Evolutionary conservation across 2,888 invertebrate species (phyloP).

Genomic region (Spisula solida): DNA sequence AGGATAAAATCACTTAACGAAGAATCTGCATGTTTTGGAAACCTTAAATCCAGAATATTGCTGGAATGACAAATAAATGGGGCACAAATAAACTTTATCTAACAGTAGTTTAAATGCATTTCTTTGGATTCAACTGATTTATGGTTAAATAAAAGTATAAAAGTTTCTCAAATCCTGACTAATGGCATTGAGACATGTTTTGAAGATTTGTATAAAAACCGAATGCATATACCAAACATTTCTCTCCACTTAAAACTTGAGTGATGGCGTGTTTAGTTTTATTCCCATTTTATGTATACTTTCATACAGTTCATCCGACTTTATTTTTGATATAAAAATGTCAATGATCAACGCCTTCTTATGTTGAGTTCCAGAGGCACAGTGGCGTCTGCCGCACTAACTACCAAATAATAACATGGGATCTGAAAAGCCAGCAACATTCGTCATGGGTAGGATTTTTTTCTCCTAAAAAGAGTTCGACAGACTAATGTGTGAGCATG

Average conservation of each 20-base stretch:
- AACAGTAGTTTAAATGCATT: no score
- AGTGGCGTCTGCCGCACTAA: not conserved
- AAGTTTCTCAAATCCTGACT: no score
- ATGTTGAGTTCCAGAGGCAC: not conserved
- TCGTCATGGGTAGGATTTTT: conserved; percentile 13
- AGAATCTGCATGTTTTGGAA: no score
- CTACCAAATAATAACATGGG: conserved; percentile 2
- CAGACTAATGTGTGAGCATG: conserved; percentile 8
- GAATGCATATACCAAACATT: not conserved
- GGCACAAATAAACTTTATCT: no score
- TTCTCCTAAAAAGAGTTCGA: not conserved
- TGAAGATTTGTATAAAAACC: no score
- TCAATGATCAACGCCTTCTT: not conserved
- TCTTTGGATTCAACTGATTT: no score
- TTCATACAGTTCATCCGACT: not conserved
- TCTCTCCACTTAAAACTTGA: not conserved
- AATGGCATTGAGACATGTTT: no score
- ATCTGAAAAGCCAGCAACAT: not conserved
- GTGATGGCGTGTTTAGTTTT: not conserved
- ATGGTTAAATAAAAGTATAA: no score
- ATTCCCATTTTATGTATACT: not conserved
- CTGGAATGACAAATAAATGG: no score
- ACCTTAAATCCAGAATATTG: no score
- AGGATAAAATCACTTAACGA: no score
- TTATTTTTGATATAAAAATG: not conserved